Conservation (phyloP, 2,888 invertebrate genomes). For the Lochmaea capreae region DNA sequence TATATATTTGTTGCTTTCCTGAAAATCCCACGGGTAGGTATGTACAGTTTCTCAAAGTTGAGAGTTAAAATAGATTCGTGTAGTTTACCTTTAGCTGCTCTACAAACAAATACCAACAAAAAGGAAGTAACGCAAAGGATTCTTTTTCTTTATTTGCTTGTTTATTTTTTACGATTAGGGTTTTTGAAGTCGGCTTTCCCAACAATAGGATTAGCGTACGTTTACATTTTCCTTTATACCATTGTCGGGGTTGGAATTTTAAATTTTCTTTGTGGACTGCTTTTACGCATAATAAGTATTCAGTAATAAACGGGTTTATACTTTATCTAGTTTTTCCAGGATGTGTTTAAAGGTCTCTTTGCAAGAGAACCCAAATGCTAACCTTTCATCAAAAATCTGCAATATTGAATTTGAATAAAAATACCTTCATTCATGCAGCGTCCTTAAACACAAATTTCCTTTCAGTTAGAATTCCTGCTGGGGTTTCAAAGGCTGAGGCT, state of each 20-base stretch:
- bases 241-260: slow-evolving; percentile 1
- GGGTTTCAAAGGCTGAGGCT: too few species aligned
- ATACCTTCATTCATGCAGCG: too few species aligned
- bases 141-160: slow-evolving; percentile 23
- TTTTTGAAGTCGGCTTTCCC: slow-evolving; percentile 7
- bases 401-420: too few species aligned
- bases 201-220: slow-evolving; percentile 26
- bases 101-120: slow-evolving; percentile 3
- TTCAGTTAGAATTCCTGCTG: too few species aligned
- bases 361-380: too few species aligned
- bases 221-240: slow-evolving; percentile 25
- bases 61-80: background rate
- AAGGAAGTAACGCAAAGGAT: slow-evolving; percentile 7
- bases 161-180: slow-evolving; percentile 33
- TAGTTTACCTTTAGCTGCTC: background rate
- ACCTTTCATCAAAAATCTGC: too few species aligned
- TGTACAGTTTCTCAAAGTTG: background rate
- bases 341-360: too few species aligned
- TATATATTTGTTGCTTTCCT: background rate
- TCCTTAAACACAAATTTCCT: too few species aligned
- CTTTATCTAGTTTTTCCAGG: background rate
- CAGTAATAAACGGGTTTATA: background rate
- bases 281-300: background rate
- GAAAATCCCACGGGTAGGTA: background rate
- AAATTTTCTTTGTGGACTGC: background rate